Conservation (phyloP, 2,888 invertebrate species). For the Mesopsocus fuscifrons region DNA sequence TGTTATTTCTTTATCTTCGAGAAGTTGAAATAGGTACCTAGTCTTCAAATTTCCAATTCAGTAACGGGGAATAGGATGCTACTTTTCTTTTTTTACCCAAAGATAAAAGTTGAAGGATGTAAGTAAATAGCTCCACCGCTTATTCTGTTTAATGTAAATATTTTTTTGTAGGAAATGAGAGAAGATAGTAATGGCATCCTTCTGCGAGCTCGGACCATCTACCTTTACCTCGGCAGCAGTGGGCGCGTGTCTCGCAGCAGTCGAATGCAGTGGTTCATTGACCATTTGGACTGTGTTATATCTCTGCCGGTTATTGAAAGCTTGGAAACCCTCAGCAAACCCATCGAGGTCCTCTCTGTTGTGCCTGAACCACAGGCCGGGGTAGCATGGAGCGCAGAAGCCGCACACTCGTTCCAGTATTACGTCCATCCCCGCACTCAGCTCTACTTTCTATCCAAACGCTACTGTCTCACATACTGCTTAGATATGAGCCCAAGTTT, state of each 20-base stretch:
- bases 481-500: constrained; percentile 61
- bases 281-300: constrained; percentile 40
- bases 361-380: constrained; percentile 31
- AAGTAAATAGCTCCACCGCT: too few species aligned
- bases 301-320: constrained; percentile 24
- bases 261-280: constrained; percentile 54
- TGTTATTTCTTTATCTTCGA: too few species aligned
- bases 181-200: not conserved
- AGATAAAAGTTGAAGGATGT: too few species aligned
- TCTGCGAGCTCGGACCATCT: not conserved
- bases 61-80: too few species aligned
- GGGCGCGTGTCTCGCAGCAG: constrained; percentile 43
- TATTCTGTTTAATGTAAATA: too few species aligned
- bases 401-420: constrained; percentile 28
- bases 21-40: too few species aligned
- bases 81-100: too few species aligned
- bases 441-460: constrained; percentile 46
- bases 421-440: constrained; percentile 34
- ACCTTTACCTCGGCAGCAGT: constrained; percentile 1
- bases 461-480: constrained; percentile 52
- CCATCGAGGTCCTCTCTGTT: constrained; percentile 36
- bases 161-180: too few species aligned
- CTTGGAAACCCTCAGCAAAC: not conserved
- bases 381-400: constrained; percentile 29
- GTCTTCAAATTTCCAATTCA: too few species aligned